These are phyloP conservation scores for Callaeas wilsoni DNA, from an alignment of 2,113 vertebrate genomes.

Conservation along the genomic window DNA sequence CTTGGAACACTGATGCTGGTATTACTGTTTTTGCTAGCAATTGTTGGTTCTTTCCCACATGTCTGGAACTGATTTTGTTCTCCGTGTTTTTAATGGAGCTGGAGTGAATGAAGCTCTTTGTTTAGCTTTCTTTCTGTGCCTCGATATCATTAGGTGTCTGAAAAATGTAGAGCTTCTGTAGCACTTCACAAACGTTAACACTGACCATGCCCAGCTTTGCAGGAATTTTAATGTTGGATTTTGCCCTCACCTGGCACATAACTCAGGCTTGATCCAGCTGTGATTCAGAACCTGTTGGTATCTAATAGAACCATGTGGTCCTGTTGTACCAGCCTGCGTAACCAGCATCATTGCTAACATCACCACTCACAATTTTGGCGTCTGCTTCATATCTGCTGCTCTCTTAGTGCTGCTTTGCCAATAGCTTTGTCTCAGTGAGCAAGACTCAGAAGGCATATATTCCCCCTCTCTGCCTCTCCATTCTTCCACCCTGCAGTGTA, in stretches of 20 bases:
- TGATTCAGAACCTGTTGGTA: neutral
- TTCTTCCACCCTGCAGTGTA: neutral
- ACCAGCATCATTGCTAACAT: neutral
- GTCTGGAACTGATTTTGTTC: conserved; percentile 58
- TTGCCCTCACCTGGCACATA: neutral
- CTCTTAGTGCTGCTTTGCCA: neutral
- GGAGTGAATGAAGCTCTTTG: conserved; percentile 46
- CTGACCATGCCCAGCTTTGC: neutral
- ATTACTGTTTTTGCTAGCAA: neutral
- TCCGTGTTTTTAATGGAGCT: neutral
- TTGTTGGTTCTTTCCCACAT: conserved; percentile 8
- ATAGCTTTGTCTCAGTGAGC: neutral
- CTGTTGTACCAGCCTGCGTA: accelerated
- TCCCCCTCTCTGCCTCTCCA: neutral
- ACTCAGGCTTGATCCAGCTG: neutral
- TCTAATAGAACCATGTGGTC: neutral
- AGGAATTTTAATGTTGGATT: neutral
- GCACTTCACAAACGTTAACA: neutral
- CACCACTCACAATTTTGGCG: neutral
- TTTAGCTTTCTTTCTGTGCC: conserved; percentile 35
- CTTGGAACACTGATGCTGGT: neutral
- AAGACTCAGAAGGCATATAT: neutral
- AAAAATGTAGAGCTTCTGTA: conserved; percentile 25
- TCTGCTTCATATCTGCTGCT: neutral
- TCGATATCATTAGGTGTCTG: conserved; percentile 32